Base-by-base conservation (phyloP, 2,888 invertebrate genomes). In the Pollenia griseotomentosa region DNA sequence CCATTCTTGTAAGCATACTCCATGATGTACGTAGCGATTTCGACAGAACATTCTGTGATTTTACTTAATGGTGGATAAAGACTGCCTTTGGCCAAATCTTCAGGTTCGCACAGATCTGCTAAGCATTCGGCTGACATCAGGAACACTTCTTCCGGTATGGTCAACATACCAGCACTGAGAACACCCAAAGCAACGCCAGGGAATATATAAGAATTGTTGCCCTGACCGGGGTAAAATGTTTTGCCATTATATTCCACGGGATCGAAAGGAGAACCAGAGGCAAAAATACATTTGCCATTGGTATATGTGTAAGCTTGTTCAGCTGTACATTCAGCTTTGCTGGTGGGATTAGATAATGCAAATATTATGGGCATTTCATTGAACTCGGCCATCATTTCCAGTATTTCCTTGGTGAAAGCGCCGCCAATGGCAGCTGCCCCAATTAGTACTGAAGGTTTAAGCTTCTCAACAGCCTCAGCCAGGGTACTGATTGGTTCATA, bases 271-370 rank as follows among this genome's bases (percentile, higher is more conserved):
- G 98, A 99, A 33, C 99, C 99, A 86, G 98, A 98, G 40, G 99
- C 98, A 94, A 99, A 99, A 87, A 99, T 95, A 77, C 96, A 97
- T 86, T 95, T 96, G 55, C 99, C 99, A 97, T 97, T 95, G 0
- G 99, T 98, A 91, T 96, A 94, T 57, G 93, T 95, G 94, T 99
- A 99, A 5, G 99, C 99, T 90, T 98, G 95, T 93, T 98, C 98
- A n/a, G 99, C 99, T n/a, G 99, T 99, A 93, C 99, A 99, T 94
- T 99, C 99, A 0, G 99, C 98, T 94, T 99, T 99, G 93, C 96
- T 96, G 78, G 99, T 99, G 78, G 99, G 99, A 95, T 99, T 99
- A 92, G 99, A 99, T 66, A 99, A 95, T 12, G 99, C 99, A 94
- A 99, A 99, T 90, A 99, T 97, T 87, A 99, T 96, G 2, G 99